A percentile compares a stretch with the other conserved stretches of the same genome.
Evolutionary conservation across 2,797 vertebrate species (phyloP).

Genomic region (Lophotriccus pileatus): DNA sequence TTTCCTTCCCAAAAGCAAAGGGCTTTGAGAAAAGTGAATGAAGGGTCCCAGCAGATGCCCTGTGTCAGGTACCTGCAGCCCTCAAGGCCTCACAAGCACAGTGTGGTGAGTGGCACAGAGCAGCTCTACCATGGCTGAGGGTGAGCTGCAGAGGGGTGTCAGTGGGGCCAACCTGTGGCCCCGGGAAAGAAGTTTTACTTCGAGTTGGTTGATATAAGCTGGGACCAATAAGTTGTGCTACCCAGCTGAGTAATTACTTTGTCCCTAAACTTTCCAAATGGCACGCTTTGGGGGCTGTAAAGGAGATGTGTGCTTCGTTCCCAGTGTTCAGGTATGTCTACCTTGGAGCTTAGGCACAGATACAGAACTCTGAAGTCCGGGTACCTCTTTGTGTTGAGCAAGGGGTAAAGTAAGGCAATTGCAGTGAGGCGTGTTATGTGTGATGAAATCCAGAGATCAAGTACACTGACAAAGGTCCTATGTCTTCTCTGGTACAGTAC

Average conservation of each 20-base stretch:
- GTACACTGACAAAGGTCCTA: background rate
- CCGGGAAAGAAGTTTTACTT: background rate
- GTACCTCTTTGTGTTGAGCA: background rate
- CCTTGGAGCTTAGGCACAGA: background rate
- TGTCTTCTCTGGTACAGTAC: background rate
- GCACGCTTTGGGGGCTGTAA: background rate
- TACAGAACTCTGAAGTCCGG: background rate
- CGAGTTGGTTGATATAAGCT: background rate
- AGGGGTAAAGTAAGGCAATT: background rate
- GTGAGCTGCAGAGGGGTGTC: background rate
- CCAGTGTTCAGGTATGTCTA: rapidly evolving
- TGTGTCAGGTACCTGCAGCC: background rate
- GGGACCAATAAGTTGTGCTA: background rate
- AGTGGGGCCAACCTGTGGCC: background rate
- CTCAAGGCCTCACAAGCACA: background rate
- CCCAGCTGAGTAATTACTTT: background rate
- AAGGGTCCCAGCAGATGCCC: background rate
- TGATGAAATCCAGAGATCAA: background rate
- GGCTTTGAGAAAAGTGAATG: slow-evolving; percentile 16
- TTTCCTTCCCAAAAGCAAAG: slow-evolving; percentile 22
- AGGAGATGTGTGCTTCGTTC: background rate
- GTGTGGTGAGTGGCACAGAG: rapidly evolving
- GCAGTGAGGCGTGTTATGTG: background rate
- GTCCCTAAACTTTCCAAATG: background rate
- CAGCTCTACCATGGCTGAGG: background rate